Base-by-base conservation (phyloP, 1,140 invertebrate genomes). In the Metaphire vulgaris region DNA sequence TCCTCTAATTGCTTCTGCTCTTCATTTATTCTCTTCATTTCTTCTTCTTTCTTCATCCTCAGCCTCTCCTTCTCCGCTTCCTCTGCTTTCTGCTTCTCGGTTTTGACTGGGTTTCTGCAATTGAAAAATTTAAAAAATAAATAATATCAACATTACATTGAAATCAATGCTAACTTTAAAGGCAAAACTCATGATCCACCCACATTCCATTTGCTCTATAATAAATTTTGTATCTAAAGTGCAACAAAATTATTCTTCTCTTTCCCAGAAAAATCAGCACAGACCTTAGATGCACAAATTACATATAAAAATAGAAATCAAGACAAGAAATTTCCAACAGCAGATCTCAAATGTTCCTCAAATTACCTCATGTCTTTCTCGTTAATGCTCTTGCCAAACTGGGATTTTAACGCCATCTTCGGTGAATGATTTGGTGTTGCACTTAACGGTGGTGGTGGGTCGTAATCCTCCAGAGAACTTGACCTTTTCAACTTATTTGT, bases 371-470 rank as follows among this genome's bases (percentile, higher is more conserved):
- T 56, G 6, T 56, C 41, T 21, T 56, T 56, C 21, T 56, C 41
- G 21, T 21, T 56, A 56, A 56, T 56, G 41, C 41, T 56, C 21
- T 56, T 56, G 41, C 6, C 41, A 56, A 6, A 21, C 6, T 6
- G 6, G 6, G 41, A 56, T 12, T 6, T 56, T 12, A 56, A 6
- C 21, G 41, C 6, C 41, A 56, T 21, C 21, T 56, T 21, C 6
- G 41, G 41, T 12, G 41, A 56, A 26, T 69, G 67, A 69, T 6
- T 31, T 69, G 67, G 67, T 2, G 67, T 69, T 6, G 67, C 67
- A 31, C 67, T 69, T 2, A 69, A 26, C 26, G 56, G 56, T 26
- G 56, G 56, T 2, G 67, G 30, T 21, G 41, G 41, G 21, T 56
- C 41, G 21, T 56, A 56, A 56, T 21, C 41, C 41, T 56, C 41